Evolutionary conservation across 2,888 invertebrate genomes (phyloP), one percentile per base, ranked within the genome.

Genomic region (Gari tellinella): DNA sequence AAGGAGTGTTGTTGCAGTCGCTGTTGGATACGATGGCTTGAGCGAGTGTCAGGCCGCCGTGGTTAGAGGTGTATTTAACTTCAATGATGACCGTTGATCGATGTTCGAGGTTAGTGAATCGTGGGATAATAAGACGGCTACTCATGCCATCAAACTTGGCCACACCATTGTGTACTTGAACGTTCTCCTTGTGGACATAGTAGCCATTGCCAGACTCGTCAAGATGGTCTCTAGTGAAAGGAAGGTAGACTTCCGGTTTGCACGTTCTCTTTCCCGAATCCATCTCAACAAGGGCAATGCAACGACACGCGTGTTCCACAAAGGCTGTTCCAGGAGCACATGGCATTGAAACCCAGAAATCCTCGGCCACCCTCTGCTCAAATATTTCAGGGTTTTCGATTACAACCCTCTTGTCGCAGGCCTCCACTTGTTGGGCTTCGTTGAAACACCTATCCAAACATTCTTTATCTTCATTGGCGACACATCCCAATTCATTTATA

Each of bases 1-100:
- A 84, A 15, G 83, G 81, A n/a, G 79, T 64, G 23, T 70, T 81
- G 43, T 74, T 70, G 49, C 88, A 88, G 68, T 87, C 87, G 8
- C 85, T 85, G 60, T 88, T 88, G 45, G 83, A 80, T 3, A 88
- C 62, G 37, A 88, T 55, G 0, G 87, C 85, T 51, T 81, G 82
- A 19, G 67, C 66, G 5, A 62, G 51, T 2, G 46, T 49, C n/a
- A 48, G 26, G 2, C 43, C 38, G 8, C 12, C 51, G 26, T 63
- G 67, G 1, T 23, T 26, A 17, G 72, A 77, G 45, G 67, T 79
- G 66, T 81, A 87, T 19, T 82, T 82, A 15, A 83, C 64, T 25
- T 79, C 77, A 10, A 88, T 81, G 17, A 85, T 69, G 21, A 88
- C 61, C 1, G 81, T 83, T 19, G 62, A 69, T 12, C 83, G 84